phyloP scores from a whole-genome alignment of 2,113 vertebrate species.

The Semicossyphus pulcher region DNA sequence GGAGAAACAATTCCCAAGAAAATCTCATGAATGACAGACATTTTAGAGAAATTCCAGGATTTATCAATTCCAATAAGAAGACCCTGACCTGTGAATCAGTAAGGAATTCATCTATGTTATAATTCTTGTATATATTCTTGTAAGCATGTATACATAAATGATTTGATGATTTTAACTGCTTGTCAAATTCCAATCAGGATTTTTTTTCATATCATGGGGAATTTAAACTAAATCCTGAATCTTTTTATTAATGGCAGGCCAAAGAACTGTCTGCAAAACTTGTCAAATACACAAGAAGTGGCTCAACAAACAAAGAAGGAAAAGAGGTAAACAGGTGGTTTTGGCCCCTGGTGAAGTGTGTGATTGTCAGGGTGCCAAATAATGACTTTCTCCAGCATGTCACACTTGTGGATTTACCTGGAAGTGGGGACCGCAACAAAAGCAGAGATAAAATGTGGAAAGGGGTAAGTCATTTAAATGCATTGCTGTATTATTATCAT shows the following conservation, averaged over 20 bases:
- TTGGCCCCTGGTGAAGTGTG: constrained; percentile 72
- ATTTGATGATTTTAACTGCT: neutral
- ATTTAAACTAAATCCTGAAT: neutral
- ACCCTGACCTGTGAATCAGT: constrained; percentile 29
- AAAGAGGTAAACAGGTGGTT: constrained; percentile 1
- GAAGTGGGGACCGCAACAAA: constrained; percentile 68
- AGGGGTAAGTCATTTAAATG: constrained; percentile 21
- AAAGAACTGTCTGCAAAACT: constrained; percentile 30
- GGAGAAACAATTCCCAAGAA: neutral
- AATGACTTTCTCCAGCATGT: constrained; percentile 47
- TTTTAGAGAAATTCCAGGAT: constrained; percentile 51
- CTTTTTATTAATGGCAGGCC: constrained; percentile 36
- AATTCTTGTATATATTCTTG: too few relatives aligned
- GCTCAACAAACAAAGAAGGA: neutral
- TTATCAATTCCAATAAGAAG: neutral
- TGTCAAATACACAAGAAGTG: constrained; percentile 38
- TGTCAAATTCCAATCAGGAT: neutral
- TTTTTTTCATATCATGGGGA: neutral
- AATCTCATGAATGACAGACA: constrained; percentile 1
- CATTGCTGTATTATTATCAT: neutral
- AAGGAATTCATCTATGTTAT: constrained; percentile 1
- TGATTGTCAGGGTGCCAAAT: constrained; percentile 56
- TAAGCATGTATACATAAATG: neutral
- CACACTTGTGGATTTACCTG: constrained; percentile 71
- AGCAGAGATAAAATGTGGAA: constrained; percentile 67